These are phyloP conservation scores for Polyodon spathula DNA, from an alignment of 2,113 vertebrate genomes.

Conservation along the genomic window DNA sequence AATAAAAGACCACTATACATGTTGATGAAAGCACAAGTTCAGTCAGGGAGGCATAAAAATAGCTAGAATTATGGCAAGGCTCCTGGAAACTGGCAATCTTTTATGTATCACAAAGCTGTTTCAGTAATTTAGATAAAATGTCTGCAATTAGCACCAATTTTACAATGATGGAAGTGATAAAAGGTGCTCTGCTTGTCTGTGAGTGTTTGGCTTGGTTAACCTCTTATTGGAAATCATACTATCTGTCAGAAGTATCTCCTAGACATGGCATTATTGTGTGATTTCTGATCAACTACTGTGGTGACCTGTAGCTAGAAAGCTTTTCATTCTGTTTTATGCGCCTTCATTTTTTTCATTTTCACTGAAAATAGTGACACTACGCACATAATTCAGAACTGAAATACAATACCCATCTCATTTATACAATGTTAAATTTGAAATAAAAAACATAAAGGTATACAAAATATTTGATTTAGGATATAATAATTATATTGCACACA, in stretches of 20 bases:
- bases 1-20: slow-evolving; percentile 70
- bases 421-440: too few relatives aligned
- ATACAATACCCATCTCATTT: too few relatives aligned
- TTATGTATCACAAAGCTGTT: slow-evolving; percentile 63
- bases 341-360: too few relatives aligned
- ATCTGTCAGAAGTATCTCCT: slow-evolving; percentile 43
- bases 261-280: slow-evolving; percentile 30
- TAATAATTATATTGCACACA: too few relatives aligned
- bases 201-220: slow-evolving; percentile 30
- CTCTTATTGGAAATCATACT: slow-evolving; percentile 41
- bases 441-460: too few relatives aligned
- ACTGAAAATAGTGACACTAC: too few relatives aligned
- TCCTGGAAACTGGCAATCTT: slow-evolving; percentile 57
- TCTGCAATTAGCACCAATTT: slow-evolving; percentile 20
- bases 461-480: too few relatives aligned
- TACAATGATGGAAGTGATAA: slow-evolving; percentile 40
- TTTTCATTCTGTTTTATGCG: too few relatives aligned
- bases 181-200: slow-evolving; percentile 24
- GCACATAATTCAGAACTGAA: too few relatives aligned
- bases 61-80: slow-evolving; percentile 53
- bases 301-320: too few relatives aligned
- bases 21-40: slow-evolving; percentile 67
- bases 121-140: slow-evolving; percentile 45
- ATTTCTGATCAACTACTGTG: slow-evolving; percentile 22
- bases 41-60: slow-evolving; percentile 52